Base-by-base conservation (phyloP, 2,797 vertebrate genomes). In the Leptatherina wallacei region DNA sequence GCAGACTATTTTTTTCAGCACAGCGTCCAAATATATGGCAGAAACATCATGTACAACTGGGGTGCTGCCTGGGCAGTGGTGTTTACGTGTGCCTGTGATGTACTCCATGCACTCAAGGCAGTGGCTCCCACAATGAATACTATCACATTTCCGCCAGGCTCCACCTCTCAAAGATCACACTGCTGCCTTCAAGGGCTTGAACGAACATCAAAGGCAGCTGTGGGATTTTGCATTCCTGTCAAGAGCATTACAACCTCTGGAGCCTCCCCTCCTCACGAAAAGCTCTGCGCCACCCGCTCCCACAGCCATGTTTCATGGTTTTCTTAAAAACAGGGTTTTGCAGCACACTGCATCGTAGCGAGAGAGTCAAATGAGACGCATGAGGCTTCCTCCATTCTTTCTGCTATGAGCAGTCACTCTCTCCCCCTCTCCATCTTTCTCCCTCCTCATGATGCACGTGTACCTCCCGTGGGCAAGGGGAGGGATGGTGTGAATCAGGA, bases 171-270 rank as follows among this genome's bases (percentile, higher is more conserved):
- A 77, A 80, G 87, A 90, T 89, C 88, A 91, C 60, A 72, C 70
- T 68, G 85, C 84, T 82, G 85, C 90, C 90, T 92, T 89, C 83
- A 87, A 91, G 91, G 85, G 80, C 86, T 89, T 86, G 78, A 87
- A 81, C 65, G 60, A 83, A 92, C 90, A 94, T 94, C 90, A 94
- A 93, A 94, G 86, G 86, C 60, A 72, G 56, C 80, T 66, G 73
- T 83, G 90, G 71, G 85, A 90, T 91, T 90, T 80, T 75, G 85
- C 89, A 90, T 92, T 92, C 89, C 84, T 87, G 80, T 91, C 85
- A 91, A 91, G 89, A 90, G 82, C 83, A 83, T 85, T 86, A 86
- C 70, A 89, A 89, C 70, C 86, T 80, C 87, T 90, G 83, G 86
- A 90, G 82, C 79, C 27, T 29, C 85, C 79, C 78, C 69, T 69